These are phyloP conservation scores for Heliconius erato DNA, from an alignment of 2,888 invertebrate genomes.

Conservation along the genomic window DNA sequence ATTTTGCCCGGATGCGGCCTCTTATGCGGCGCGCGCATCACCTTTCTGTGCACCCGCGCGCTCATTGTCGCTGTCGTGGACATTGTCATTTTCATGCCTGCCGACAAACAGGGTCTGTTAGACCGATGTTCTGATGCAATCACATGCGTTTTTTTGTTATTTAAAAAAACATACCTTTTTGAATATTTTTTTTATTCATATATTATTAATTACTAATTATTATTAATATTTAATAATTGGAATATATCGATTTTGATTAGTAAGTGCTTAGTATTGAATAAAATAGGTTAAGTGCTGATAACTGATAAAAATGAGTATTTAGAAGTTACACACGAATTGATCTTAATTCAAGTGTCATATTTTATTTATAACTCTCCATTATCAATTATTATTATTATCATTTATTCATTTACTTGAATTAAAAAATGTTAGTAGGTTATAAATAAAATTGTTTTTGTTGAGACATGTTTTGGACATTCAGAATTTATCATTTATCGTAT, in stretches of 20 bases:
- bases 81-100: constrained; percentile 91
- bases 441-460: neutral
- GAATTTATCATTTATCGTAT: neutral
- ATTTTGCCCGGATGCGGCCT: constrained; percentile 82
- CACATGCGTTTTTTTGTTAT: constrained; percentile 10
- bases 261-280: neutral
- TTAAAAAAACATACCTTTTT: neutral
- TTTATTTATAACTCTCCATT: neutral
- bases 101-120: constrained; percentile 70
- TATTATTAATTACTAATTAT: neutral
- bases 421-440: neutral
- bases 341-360: neutral
- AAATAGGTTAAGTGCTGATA: neutral
- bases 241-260: neutral
- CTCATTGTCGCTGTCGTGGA: constrained; percentile 89
- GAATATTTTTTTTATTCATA: neutral
- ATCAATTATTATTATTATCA: too few species aligned
- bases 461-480: neutral
- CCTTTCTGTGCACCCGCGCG: constrained; percentile 88
- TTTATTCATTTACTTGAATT: too few species aligned
- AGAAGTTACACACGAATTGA: neutral
- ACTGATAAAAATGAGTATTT: neutral
- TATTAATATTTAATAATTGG: neutral
- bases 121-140: constrained; percentile 35
- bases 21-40: constrained; percentile 89